Percentiles rank a stretch among this genome's conserved stretches.
phyloP scores from a whole-genome alignment of 1,140 invertebrate genomes.

The Drosophila mayri region DNA sequence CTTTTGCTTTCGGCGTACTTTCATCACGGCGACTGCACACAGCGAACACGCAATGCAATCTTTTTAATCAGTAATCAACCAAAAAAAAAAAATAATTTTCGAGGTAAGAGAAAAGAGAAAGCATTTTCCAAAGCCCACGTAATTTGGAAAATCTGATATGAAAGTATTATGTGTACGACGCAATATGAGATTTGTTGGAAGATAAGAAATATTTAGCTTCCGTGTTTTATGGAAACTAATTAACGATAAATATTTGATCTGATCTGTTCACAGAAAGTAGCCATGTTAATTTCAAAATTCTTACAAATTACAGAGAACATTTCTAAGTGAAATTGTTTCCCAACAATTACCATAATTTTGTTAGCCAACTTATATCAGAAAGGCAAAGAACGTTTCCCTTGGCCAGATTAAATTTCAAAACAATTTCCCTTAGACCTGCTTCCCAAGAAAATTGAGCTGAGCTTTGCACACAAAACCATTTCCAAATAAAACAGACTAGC shows the following conservation, averaged over 20 bases:
- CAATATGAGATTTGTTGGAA: not conserved
- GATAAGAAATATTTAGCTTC: not conserved
- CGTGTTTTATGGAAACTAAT: not conserved
- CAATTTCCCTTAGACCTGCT: conserved; percentile 8
- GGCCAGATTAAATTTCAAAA: conserved; percentile 15
- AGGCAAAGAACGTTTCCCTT: not conserved
- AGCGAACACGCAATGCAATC: conserved; percentile 51
- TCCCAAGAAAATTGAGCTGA: conserved; percentile 1
- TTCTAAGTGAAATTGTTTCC: not conserved
- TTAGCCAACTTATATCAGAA: conserved; percentile 4
- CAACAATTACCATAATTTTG: conserved; percentile 12
- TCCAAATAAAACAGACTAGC: conserved; percentile 7
- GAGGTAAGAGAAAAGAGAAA: not conserved
- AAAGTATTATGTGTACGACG: not conserved
- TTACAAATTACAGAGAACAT: not conserved
- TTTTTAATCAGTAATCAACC: conserved; percentile 58
- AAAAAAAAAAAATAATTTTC: conserved; percentile 14
- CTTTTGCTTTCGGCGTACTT: conserved; percentile 22
- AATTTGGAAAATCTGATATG: not conserved
- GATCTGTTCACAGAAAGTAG: not conserved
- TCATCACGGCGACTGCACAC: conserved; percentile 37
- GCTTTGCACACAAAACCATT: conserved; percentile 11
- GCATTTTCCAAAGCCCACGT: conserved; percentile 9
- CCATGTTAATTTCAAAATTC: not conserved
- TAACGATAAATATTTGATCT: not conserved